Evolutionary conservation across 2,888 invertebrate species (phyloP).

Genomic region (Cordylochernes scorpioides): DNA sequence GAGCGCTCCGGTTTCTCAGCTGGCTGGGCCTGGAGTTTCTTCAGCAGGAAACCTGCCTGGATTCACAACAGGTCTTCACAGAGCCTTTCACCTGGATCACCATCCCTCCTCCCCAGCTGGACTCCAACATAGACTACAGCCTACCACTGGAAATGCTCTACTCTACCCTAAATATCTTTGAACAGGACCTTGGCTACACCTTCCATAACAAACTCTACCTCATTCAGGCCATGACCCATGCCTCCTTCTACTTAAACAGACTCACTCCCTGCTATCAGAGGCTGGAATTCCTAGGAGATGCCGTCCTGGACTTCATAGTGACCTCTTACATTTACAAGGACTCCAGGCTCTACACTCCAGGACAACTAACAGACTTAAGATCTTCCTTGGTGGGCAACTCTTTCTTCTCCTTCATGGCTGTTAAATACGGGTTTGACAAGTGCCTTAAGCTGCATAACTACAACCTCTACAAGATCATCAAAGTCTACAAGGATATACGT

Average conservation of each 20-base stretch:
- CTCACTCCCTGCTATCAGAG: constrained; percentile 33
- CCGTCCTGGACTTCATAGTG: constrained; percentile 63
- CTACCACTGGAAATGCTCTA: constrained; percentile 19
- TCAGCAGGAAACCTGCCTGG: too few species aligned
- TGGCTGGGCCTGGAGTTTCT: constrained; percentile 11
- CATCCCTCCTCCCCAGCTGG: too few species aligned
- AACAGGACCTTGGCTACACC: constrained; percentile 37
- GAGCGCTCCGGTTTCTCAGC: constrained; percentile 16
- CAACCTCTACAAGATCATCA: too few species aligned
- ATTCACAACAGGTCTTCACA: constrained; percentile 4
- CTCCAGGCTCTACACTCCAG: constrained; percentile 39
- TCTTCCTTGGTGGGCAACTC: too few species aligned
- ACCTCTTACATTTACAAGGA: constrained; percentile 62
- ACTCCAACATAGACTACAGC: too few species aligned
- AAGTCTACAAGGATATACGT: too few species aligned
- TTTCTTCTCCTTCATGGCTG: too few species aligned
- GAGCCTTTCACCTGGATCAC: too few species aligned
- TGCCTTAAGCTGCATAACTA: too few species aligned
- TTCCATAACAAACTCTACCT: constrained; percentile 56
- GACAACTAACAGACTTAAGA: constrained; percentile 66
- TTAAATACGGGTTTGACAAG: too few species aligned
- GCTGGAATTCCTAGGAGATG: constrained; percentile 75
- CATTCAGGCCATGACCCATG: constrained; percentile 72
- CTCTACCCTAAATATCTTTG: too few species aligned
- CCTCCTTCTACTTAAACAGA: constrained; percentile 64